Conservation (phyloP, 1,140 invertebrate species). For the Calliphora vicina region DNA sequence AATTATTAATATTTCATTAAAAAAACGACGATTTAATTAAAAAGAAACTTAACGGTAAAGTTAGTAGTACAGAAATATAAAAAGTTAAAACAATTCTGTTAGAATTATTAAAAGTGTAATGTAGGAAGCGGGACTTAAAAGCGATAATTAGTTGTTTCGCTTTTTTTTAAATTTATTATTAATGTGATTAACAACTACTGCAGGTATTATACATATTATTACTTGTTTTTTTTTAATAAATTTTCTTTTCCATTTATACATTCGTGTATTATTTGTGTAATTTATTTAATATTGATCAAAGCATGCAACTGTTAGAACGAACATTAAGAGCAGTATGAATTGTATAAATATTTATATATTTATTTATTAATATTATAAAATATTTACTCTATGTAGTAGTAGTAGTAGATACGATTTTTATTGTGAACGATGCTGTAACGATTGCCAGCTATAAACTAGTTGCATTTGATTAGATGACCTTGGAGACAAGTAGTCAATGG, state of each 20-base stretch:
- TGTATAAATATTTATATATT: too few relatives aligned
- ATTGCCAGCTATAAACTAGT: neutral
- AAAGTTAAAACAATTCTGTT: too few relatives aligned
- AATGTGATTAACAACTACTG: neutral
- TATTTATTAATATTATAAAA: too few relatives aligned
- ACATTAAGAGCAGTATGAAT: neutral
- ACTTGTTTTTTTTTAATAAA: neutral
- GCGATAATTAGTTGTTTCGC: neutral
- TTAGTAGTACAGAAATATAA: neutral
- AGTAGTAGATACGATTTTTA: too few relatives aligned
- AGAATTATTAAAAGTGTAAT: neutral
- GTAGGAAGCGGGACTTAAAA: neutral
- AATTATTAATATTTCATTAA: constrained; percentile 24
- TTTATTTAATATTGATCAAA: neutral
- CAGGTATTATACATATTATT: neutral
- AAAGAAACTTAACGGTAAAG: neutral
- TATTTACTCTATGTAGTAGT: too few relatives aligned
- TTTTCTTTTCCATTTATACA: neutral
- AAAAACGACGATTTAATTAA: neutral
- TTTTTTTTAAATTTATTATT: too few relatives aligned
- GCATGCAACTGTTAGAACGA: neutral
- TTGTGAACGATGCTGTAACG: neutral
- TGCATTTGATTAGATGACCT: constrained; percentile 1
- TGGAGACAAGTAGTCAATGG: neutral
- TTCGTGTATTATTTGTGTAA: neutral